Evolutionary conservation across 1,140 invertebrate genomes (phyloP), one percentile per base, ranked within the genome.

Genomic region (Scaptomyza graminum): DNA sequence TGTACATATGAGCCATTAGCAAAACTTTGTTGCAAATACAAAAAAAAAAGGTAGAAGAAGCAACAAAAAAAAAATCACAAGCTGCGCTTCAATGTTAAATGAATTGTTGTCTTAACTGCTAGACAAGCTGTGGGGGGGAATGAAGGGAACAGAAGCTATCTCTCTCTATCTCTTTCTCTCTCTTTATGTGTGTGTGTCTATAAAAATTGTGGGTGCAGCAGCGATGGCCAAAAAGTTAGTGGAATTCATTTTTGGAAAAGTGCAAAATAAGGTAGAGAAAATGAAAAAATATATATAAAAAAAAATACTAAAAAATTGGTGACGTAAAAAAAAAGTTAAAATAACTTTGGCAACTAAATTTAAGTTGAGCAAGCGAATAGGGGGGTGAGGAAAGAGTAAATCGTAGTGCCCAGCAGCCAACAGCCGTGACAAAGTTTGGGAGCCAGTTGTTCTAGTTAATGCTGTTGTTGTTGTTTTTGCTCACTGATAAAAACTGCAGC

Each of bases 281-380:
- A 50, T 66, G 46, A 47, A 57, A 47, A 64, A 39, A 63, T 41
- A 51, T 4, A 31, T 31, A 34, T 34, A 34, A 74, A 22, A 22
- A 18, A 22, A 22, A 22, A 22, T 22, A 22, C 18, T 22, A 22
- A 22, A 22, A 71, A 74, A 56, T 57, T 54, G 46, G 37, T 51
- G 65, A 56, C 51, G 70, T 64, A 7, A 64, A 74, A 66, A 59
- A 66, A 85, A 85, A 85, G 82, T 85, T 85, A 70, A 85, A 85
- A 85, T 87, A 85, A 85, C 82, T 85, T 85, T 85, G 74, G 78
- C 82, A 85, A 85, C 82, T 85, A 85, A 85, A 85, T 85, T 85
- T 85, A 85, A 87, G 83, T 87, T 81, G 81, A 63, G 31, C 7
- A 64, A 66, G 72, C 63, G n/a, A n/a, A n/a, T n/a, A n/a, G n/a